Percentiles rank a stretch among this genome's conserved stretches.
phyloP scores from a whole-genome alignment of 2,113 vertebrate species.

The Phylloscopus trochilus region DNA sequence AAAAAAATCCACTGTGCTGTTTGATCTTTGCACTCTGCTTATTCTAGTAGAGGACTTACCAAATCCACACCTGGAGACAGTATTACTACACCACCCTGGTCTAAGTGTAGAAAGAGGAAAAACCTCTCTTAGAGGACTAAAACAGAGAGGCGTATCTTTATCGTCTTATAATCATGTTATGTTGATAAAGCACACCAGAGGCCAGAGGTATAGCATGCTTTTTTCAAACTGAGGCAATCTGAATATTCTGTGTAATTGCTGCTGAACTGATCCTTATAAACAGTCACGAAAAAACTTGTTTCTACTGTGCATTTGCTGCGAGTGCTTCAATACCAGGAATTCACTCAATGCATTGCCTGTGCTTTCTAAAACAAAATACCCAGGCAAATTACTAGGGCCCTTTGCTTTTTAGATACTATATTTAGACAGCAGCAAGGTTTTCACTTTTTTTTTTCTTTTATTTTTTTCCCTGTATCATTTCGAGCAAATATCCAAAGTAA shows the following conservation, averaged over 20 bases:
- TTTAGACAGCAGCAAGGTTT: neutral
- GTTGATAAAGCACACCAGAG: neutral
- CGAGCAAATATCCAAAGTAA: neutral
- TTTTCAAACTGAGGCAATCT: neutral
- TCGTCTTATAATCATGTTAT: neutral
- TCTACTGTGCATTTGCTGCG: rapidly evolving
- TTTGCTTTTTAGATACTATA: neutral
- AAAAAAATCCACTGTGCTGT: neutral
- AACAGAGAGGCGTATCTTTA: neutral
- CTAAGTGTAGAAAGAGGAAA: neutral
- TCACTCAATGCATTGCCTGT: neutral
- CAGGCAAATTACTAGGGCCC: neutral
- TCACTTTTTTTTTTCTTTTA: neutral
- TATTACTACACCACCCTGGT: neutral
- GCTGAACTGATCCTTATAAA: neutral
- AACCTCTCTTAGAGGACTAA: neutral
- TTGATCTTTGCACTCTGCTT: neutral
- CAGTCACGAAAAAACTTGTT: neutral
- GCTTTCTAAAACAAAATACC: neutral
- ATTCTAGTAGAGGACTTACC: neutral
- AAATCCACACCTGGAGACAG: neutral
- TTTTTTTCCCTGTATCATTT: neutral
- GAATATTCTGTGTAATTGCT: neutral
- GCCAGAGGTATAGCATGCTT: neutral
- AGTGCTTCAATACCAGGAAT: neutral